Evolutionary conservation across 2,113 vertebrate species (phyloP), one percentile per base, ranked within the genome.

Genomic region (Takifugu flavidus): DNA sequence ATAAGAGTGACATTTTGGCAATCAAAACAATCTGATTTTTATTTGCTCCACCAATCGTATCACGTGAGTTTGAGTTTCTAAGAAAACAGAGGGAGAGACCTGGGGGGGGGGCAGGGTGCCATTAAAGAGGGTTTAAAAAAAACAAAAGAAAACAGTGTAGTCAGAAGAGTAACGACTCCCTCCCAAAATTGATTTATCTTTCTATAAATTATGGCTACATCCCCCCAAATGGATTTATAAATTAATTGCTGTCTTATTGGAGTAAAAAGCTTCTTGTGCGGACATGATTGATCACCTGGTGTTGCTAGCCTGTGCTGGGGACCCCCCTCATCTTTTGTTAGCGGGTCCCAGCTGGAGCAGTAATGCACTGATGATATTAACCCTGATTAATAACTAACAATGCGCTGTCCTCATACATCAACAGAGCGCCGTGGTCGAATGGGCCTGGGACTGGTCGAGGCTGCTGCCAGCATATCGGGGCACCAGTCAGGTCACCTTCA

Each of bases 321-420:
- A 79, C 72, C 88, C 89, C 83, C 88, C 88, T 91, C 87, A 89
- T 93, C 87, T 87, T 92, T 94, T 89, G 91, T 95, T 94, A 91
- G 91, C 93, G 85, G 90, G 86, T 91, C 86, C 85, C 93, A 94
- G 92, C 92, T 95, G 94, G 91, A 92, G 90, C 88, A 89, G 91
- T 94, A 93, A 95, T 95, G 92, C 93, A 92, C 91, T 93, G 89
- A 92, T 94, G 90, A 84, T 92, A 92, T 94, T 97, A 95, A 94
- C 89, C 90, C 89, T 94, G 93, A 98, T 97, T 95, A 95, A 97
- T 95, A 94, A 93, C 92, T 92, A 94, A 95, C 91, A 93, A 91
- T 89, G 86, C 82, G 75, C 73, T 90, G 64, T 94, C 90, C 89
- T 90, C 89, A 89, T 98, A 90, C 90, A 90, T 97, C 92, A 94